phyloP scores from a whole-genome alignment of 2,888 invertebrate species.

The Leptura quadrifasciata region DNA sequence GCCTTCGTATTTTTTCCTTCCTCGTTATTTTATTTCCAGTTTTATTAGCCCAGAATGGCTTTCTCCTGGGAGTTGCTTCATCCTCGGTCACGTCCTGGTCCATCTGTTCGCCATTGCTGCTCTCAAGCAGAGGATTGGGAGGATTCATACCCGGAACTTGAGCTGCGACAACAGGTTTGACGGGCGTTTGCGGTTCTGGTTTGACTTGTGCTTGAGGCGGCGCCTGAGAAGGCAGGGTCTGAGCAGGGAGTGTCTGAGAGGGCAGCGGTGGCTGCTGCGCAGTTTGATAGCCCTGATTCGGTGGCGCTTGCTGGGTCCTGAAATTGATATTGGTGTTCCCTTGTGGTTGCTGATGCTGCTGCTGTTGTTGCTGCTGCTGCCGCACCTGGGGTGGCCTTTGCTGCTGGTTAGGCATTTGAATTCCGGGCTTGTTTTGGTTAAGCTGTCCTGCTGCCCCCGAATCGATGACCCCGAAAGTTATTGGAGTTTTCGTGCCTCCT shows the following conservation, averaged over 20 bases:
- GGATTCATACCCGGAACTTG: constrained; percentile 24
- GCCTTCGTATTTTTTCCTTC: constrained; percentile 81
- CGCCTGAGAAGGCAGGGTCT: too few relatives aligned
- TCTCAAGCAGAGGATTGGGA: constrained; percentile 26
- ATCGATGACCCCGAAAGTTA: too few relatives aligned
- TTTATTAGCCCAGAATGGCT: constrained; percentile 47
- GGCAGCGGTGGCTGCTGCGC: constrained; percentile 46
- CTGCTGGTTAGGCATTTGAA: constrained; percentile 50
- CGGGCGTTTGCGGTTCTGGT: background rate
- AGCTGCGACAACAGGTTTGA: background rate
- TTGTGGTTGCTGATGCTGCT: constrained; percentile 36
- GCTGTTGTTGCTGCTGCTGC: constrained; percentile 38
- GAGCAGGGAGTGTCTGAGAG: constrained; percentile 22
- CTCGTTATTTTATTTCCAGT: constrained; percentile 76
- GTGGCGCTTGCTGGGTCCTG: constrained; percentile 43
- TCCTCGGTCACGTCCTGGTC: constrained; percentile 39
- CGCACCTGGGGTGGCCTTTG: constrained; percentile 34
- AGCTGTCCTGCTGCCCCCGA: too few relatives aligned
- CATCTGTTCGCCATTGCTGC: constrained; percentile 36
- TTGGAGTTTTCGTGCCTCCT: too few relatives aligned
- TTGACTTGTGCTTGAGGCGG: constrained; percentile 42
- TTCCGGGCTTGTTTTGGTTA: constrained; percentile 49
- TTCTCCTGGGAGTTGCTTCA: constrained; percentile 35
- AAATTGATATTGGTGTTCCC: constrained; percentile 43
- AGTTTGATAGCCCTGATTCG: constrained; percentile 38